phyloP scores from a whole-genome alignment of 2,888 invertebrate species.

The Cheilosia pagana region DNA sequence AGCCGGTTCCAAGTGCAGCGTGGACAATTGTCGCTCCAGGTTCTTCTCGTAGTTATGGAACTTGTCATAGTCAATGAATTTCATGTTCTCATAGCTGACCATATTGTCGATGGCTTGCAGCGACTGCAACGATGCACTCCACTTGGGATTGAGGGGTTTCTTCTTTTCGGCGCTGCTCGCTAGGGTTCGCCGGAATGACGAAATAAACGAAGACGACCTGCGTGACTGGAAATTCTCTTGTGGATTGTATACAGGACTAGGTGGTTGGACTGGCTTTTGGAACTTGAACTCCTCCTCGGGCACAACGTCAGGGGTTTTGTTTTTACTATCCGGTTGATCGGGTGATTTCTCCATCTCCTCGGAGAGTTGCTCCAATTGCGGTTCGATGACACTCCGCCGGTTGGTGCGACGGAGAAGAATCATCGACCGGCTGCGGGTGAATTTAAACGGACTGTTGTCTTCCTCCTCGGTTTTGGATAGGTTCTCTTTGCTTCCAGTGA shows the following conservation, averaged over 20 bases:
- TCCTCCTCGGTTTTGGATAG: conserved; percentile 78
- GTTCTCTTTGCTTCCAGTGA: conserved; percentile 83
- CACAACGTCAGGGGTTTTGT: conserved; percentile 53
- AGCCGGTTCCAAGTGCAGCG: conserved; percentile 78
- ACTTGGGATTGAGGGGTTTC: conserved; percentile 82
- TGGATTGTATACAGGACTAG: conserved; percentile 76
- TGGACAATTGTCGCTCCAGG: conserved; percentile 80
- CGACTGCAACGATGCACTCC: conserved; percentile 85
- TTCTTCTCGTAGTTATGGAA: conserved; percentile 84
- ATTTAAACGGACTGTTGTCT: conserved; percentile 78
- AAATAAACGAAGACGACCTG: conserved; percentile 80
- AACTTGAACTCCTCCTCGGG: conserved; percentile 47
- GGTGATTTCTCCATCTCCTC: conserved; percentile 81
- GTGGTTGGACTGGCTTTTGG: conserved; percentile 72
- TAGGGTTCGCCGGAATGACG: conserved; percentile 81
- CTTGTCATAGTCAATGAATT: conserved; percentile 85
- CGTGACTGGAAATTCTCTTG: conserved; percentile 81
- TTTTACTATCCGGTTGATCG: conserved; percentile 78
- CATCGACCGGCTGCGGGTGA: conserved; percentile 83
- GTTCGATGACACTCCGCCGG: conserved; percentile 81
- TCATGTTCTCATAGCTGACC: conserved; percentile 85
- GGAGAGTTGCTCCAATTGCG: conserved; percentile 82
- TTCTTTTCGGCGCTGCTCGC: conserved; percentile 80
- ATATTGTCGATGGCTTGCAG: conserved; percentile 85
- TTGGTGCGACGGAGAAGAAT: conserved; percentile 81